Evolutionary conservation across 2,113 vertebrate species (phyloP).

Genomic region (Herpailurus yagouaroundi): DNA sequence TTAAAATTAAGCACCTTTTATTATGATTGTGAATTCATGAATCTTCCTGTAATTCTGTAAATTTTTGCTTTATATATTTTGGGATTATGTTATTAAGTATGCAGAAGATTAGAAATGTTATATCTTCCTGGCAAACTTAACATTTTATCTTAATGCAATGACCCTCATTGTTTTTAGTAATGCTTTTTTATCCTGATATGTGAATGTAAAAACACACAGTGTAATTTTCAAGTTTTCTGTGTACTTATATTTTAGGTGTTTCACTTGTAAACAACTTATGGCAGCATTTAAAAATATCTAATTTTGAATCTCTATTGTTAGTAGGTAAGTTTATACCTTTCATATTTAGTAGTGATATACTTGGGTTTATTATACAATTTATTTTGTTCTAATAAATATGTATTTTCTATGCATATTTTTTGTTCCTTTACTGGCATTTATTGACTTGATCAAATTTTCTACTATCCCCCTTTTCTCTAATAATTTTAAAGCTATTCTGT

Average conservation of each 20-base stretch:
- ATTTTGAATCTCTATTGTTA: conserved; percentile 6
- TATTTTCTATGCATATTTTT: background rate
- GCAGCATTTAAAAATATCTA: background rate
- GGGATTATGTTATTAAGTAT: background rate
- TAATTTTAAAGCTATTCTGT: conserved; percentile 10
- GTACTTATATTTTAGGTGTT: background rate
- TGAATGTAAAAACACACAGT: background rate
- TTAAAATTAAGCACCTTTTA: background rate
- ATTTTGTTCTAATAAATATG: background rate
- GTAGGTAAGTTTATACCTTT: background rate
- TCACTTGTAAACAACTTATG: background rate
- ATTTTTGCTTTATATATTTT: conserved; percentile 40
- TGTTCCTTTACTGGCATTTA: background rate
- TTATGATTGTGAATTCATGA: background rate
- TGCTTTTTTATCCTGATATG: background rate
- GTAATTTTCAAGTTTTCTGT: background rate
- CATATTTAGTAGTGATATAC: background rate
- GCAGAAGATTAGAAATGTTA: background rate
- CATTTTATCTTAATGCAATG: conserved; percentile 2
- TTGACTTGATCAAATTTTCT: background rate
- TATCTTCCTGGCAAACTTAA: background rate
- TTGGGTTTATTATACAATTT: background rate
- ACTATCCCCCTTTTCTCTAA: background rate
- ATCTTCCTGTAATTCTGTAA: background rate
- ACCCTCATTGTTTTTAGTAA: background rate